phyloP scores from a whole-genome alignment of 2,113 vertebrate species.

The Pica pica region DNA sequence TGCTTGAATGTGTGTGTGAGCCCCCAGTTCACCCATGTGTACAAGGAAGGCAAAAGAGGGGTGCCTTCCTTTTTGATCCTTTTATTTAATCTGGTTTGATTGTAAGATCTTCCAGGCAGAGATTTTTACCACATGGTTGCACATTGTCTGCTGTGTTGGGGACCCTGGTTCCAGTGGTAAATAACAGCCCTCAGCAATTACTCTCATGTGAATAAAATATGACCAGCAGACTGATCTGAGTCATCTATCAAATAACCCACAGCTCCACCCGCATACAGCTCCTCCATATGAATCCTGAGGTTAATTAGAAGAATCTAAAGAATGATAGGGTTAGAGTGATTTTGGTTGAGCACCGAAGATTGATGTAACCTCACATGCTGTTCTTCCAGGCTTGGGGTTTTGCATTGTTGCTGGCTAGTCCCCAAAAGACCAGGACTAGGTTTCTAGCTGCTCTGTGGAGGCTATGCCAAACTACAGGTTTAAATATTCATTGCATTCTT shows the following conservation, averaged over 20 bases:
- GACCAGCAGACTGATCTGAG: neutral
- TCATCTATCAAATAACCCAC: conserved; percentile 6
- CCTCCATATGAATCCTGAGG: conserved; percentile 17
- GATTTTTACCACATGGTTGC: neutral
- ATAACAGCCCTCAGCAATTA: neutral
- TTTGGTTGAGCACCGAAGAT: neutral
- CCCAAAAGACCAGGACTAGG: neutral
- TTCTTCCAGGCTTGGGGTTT: neutral
- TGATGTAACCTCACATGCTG: neutral
- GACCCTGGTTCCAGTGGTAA: neutral
- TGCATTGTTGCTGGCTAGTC: neutral
- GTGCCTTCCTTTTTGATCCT: neutral
- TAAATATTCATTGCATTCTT: conserved; percentile 44
- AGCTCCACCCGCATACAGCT: neutral
- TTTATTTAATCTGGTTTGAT: neutral
- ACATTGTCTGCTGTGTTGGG: neutral
- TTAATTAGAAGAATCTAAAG: conserved; percentile 35
- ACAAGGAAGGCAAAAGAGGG: neutral
- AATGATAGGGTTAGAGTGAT: neutral
- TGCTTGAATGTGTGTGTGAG: neutral
- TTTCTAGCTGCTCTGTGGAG: neutral
- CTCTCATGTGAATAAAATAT: neutral
- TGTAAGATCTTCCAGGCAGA: neutral
- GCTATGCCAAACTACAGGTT: conserved; percentile 20
- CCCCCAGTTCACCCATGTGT: neutral